Conservation (phyloP, 2,888 invertebrate genomes). For the Hypena proboscidalis region DNA sequence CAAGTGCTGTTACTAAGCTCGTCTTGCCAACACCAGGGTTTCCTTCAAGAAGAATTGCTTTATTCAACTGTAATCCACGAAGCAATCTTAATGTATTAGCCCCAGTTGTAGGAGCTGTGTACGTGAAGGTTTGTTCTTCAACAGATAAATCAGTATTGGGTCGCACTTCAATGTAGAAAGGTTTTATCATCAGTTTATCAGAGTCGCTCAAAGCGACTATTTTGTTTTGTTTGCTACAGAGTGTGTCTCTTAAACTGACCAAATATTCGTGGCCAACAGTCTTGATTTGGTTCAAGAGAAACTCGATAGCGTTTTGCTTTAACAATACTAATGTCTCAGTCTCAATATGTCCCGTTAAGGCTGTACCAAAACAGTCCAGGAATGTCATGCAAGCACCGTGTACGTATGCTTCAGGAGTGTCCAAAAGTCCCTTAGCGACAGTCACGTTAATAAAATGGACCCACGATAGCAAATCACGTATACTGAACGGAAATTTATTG, state of each 20-base stretch:
- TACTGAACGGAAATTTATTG: constrained; percentile 92
- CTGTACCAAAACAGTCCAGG: constrained; percentile 95
- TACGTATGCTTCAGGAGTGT: constrained; percentile 89
- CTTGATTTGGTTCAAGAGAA: constrained; percentile 83
- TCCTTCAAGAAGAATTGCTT: constrained; percentile 97
- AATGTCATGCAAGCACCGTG: constrained; percentile 97
- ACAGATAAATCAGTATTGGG: constrained; percentile 44
- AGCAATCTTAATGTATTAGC: constrained; percentile 93
- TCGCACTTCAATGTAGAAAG: constrained; percentile 90
- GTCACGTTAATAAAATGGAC: constrained; percentile 93
- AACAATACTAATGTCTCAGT: constrained; percentile 74
- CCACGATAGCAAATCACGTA: constrained; percentile 97
- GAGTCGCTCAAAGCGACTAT: constrained; percentile 65
- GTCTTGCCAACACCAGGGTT: constrained; percentile 99
- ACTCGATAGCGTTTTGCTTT: constrained; percentile 81
- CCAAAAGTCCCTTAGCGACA: constrained; percentile 68
- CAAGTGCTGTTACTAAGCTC: constrained; percentile 95
- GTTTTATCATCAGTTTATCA: constrained; percentile 89
- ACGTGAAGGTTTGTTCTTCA: constrained; percentile 85
- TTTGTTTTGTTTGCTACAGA: constrained; percentile 60
- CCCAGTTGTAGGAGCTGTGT: constrained; percentile 91
- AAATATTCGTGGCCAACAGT: constrained; percentile 67
- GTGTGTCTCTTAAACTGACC: constrained; percentile 56
- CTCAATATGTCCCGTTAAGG: constrained; percentile 90
- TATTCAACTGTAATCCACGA: constrained; percentile 94